Evolutionary conservation across 2,797 vertebrate species (phyloP).

Genomic region (Paramormyrops hopkinsi): DNA sequence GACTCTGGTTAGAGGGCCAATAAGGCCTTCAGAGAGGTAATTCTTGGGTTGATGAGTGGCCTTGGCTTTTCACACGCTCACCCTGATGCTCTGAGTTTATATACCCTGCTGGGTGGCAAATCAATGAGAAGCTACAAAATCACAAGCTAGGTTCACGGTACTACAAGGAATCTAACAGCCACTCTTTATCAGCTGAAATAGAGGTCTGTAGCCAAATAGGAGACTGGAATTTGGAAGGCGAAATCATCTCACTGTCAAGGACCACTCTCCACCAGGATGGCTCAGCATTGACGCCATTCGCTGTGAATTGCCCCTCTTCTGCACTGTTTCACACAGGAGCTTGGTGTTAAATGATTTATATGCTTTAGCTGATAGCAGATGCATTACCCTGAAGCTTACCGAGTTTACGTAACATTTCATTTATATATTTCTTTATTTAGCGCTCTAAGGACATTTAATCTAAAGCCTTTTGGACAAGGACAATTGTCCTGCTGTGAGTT

Average conservation of each 20-base stretch:
- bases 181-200: neutral
- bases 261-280: neutral
- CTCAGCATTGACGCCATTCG: neutral
- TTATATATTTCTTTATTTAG: neutral
- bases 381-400: neutral
- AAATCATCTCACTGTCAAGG: slow-evolving; percentile 4
- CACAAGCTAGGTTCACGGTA: neutral
- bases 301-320: slow-evolving; percentile 5
- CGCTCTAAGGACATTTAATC: neutral
- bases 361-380: neutral
- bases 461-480: neutral
- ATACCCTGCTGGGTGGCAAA: neutral
- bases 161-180: neutral
- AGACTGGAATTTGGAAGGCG: neutral
- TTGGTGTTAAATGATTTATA: neutral
- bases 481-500: neutral
- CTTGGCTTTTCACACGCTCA: neutral
- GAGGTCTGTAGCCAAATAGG: too few relatives aligned
- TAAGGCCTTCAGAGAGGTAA: neutral
- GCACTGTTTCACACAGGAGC: slow-evolving; percentile 1
- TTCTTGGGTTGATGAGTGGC: neutral
- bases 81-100: neutral
- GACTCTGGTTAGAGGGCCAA: neutral
- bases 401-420: neutral
- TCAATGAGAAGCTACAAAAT: neutral